phyloP scores from a whole-genome alignment of 2,888 invertebrate species.

The Metacarcinus magister region DNA sequence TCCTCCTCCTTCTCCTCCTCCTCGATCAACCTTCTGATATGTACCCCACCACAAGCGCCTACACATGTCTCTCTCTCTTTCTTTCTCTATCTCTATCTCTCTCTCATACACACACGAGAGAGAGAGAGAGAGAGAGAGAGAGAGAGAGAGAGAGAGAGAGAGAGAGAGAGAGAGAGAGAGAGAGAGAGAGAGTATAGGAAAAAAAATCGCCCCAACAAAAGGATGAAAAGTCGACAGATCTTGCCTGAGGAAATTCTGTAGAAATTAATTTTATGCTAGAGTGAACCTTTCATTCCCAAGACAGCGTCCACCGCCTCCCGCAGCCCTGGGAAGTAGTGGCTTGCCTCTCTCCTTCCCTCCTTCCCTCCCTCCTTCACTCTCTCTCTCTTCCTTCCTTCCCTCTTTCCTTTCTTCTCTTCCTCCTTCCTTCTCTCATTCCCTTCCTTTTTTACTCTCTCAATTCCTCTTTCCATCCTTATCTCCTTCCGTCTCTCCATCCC shows the following conservation, averaged over 20 bases:
- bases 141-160: constrained; percentile 13
- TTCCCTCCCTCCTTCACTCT: neutral
- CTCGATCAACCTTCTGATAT: neutral
- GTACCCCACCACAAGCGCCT: too few relatives aligned
- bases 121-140: constrained; percentile 37
- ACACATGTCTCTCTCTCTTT: neutral
- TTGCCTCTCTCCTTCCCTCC: neutral
- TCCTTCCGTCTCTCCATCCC: neutral
- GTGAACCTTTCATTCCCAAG: constrained; percentile 56
- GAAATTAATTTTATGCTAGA: constrained; percentile 66
- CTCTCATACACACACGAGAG: neutral
- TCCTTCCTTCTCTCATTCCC: neutral
- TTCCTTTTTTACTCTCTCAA: neutral
- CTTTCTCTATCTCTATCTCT: too few relatives aligned
- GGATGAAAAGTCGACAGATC: constrained; percentile 67
- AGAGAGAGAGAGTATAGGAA: neutral
- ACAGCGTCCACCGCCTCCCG: neutral
- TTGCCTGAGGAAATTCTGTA: constrained; percentile 65
- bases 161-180: constrained; percentile 37
- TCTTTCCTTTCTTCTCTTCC: neutral
- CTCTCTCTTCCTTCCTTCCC: neutral
- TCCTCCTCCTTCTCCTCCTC: neutral
- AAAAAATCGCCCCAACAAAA: neutral
- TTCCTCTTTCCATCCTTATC: neutral
- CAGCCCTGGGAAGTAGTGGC: neutral